Evolutionary conservation across 2,797 vertebrate genomes (phyloP).

Genomic region (Bovichtus diacanthus): DNA sequence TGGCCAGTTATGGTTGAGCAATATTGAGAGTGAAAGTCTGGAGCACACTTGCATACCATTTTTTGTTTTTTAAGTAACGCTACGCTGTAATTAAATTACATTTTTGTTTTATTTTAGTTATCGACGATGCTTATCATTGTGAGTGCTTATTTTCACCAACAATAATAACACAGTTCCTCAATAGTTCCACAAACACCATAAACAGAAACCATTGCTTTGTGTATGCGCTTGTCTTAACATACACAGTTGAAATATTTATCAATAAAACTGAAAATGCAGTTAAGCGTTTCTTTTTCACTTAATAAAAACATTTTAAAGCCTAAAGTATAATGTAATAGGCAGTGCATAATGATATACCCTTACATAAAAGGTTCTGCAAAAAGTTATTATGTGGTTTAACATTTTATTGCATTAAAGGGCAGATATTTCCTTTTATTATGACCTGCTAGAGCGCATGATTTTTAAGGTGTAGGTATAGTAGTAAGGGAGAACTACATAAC

Average conservation of each 20-base stretch:
- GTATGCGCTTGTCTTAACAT: not conserved
- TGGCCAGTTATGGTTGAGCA: not conserved
- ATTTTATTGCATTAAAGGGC: not conserved
- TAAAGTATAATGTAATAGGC: not conserved
- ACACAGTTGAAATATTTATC: not conserved
- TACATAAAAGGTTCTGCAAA: conserved; percentile 1
- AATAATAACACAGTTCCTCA: not conserved
- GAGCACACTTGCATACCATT: not conserved
- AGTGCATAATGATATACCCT: not conserved
- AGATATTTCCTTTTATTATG: not conserved
- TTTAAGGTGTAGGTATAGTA: not conserved
- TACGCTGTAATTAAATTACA: not conserved
- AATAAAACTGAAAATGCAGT: not conserved
- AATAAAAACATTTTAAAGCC: not conserved
- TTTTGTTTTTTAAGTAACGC: no score
- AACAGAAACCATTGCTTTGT: not conserved
- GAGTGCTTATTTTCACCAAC: not conserved
- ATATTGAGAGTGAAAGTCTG: not conserved
- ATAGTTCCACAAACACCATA: not conserved
- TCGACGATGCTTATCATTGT: not conserved
- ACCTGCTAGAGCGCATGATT: not conserved
- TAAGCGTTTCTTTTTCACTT: not conserved
- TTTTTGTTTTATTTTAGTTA: not conserved
- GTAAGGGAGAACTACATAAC: not conserved
- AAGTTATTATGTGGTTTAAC: not conserved